Evolutionary conservation across 2,888 invertebrate species (phyloP).

Genomic region (Listrodromus nycthemerus): DNA sequence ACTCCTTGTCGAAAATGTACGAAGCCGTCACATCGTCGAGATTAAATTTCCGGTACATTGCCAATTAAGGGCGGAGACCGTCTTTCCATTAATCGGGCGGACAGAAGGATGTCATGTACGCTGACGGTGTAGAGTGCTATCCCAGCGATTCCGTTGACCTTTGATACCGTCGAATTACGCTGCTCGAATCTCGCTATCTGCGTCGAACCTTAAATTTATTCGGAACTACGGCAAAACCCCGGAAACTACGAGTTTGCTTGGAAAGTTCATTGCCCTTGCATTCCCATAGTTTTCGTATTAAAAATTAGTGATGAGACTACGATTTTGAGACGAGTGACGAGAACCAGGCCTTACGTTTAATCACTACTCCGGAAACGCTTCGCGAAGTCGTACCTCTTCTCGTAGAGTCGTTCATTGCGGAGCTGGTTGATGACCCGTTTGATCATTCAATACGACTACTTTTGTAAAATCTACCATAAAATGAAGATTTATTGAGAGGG

Average conservation of each 20-base stretch:
- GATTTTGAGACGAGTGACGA: neutral
- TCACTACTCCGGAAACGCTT: neutral
- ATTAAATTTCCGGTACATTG: constrained; percentile 37
- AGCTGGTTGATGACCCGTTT: neutral
- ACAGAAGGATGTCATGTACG: neutral
- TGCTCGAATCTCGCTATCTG: neutral
- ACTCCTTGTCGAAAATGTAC: neutral
- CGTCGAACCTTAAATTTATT: neutral
- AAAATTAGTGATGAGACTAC: constrained; percentile 6
- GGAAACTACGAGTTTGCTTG: neutral
- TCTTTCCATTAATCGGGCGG: constrained; percentile 19
- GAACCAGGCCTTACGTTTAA: neutral
- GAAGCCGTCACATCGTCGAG: constrained; percentile 12
- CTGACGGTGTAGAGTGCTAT: neutral
- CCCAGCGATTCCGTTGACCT: neutral
- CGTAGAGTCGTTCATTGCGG: too few species aligned
- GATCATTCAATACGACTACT: neutral
- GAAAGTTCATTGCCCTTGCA: neutral
- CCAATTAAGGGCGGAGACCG: constrained; percentile 1
- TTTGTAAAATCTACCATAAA: neutral
- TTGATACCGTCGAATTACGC: constrained; percentile 6
- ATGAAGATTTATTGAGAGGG: constrained; percentile 19
- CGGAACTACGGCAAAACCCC: neutral
- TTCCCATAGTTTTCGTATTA: neutral
- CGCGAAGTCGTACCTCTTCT: too few species aligned